Evolutionary conservation across 23 tunicate genomes (phyloP).

Genomic region (Clavelina lepadiformis): DNA sequence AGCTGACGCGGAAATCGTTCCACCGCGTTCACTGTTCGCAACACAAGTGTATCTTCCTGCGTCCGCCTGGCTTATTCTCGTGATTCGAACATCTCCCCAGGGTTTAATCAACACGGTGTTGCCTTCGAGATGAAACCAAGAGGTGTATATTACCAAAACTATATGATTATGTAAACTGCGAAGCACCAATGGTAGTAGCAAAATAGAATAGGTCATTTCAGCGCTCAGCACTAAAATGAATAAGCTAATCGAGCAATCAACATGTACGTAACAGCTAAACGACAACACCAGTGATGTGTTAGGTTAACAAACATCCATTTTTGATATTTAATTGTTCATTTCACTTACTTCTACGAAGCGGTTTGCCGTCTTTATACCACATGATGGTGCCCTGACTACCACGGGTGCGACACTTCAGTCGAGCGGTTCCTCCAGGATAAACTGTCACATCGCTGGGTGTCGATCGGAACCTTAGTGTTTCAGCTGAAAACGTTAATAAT

Average conservation of each 20-base stretch:
- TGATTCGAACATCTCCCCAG: conserved; percentile 47
- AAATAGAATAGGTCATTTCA: too few relatives aligned
- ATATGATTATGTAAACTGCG: neutral
- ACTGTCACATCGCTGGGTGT: conserved; percentile 29
- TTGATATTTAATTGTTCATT: too few relatives aligned
- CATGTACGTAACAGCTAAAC: too few relatives aligned
- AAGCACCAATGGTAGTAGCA: too few relatives aligned
- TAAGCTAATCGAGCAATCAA: too few relatives aligned
- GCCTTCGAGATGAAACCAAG: conserved; percentile 2
- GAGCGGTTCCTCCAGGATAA: conserved; percentile 16
- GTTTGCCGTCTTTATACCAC: conserved; percentile 45
- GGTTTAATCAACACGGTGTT: conserved; percentile 18
- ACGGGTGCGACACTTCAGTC: conserved; percentile 30
- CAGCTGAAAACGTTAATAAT: too few relatives aligned
- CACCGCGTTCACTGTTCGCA: too few relatives aligned
- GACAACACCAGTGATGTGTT: too few relatives aligned
- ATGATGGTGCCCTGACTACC: conserved; percentile 22
- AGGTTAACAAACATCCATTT: too few relatives aligned
- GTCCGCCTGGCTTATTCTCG: conserved; percentile 2
- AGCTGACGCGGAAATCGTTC: conserved; percentile 13
- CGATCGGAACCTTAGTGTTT: conserved; percentile 20
- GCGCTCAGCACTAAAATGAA: too few relatives aligned
- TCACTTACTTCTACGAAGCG: conserved; percentile 17
- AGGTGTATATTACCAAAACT: neutral
- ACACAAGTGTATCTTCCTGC: conserved; percentile 37